Percentiles rank a stretch among this genome's conserved stretches.
Evolutionary conservation across 2,797 vertebrate genomes (phyloP).

Genomic region (Acanthis flammea): DNA sequence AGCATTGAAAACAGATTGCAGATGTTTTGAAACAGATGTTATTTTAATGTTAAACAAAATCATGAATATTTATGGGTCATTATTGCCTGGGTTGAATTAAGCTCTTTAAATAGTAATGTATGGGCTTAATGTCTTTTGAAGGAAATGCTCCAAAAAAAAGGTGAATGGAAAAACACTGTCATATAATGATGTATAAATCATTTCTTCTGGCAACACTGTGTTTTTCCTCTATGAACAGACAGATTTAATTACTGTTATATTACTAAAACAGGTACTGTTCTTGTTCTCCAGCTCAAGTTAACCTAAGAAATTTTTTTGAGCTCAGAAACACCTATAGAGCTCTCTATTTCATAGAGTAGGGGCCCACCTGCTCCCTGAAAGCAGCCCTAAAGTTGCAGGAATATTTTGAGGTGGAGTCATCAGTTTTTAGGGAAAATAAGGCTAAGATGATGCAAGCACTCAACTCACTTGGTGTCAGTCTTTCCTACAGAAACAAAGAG

Average conservation of each 20-base stretch:
- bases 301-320: constrained; percentile 21
- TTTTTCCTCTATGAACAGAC: constrained; percentile 40
- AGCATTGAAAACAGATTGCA: constrained; percentile 94
- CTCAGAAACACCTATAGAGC: constrained; percentile 22
- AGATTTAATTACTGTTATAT: constrained; percentile 55
- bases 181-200: constrained; percentile 33
- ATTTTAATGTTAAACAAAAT: constrained; percentile 86
- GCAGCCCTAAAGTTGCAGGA: background rate
- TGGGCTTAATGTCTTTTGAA: constrained; percentile 64
- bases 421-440: background rate
- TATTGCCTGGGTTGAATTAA: constrained; percentile 84
- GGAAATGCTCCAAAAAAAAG: constrained; percentile 60
- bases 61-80: constrained; percentile 94
- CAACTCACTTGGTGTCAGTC: constrained; percentile 20
- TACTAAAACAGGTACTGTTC: constrained; percentile 57
- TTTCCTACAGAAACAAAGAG: constrained; percentile 41
- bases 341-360: background rate
- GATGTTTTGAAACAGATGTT: constrained; percentile 94
- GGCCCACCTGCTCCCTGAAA: background rate
- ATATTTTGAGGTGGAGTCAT: background rate
- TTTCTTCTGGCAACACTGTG: constrained; percentile 56
- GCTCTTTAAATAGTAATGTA: constrained; percentile 66
- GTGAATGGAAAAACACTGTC: constrained; percentile 69
- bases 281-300: background rate
- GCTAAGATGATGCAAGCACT: background rate